These are phyloP conservation scores for Ectemnius continuus DNA, from an alignment of 2,888 invertebrate species.

Conservation along the genomic window DNA sequence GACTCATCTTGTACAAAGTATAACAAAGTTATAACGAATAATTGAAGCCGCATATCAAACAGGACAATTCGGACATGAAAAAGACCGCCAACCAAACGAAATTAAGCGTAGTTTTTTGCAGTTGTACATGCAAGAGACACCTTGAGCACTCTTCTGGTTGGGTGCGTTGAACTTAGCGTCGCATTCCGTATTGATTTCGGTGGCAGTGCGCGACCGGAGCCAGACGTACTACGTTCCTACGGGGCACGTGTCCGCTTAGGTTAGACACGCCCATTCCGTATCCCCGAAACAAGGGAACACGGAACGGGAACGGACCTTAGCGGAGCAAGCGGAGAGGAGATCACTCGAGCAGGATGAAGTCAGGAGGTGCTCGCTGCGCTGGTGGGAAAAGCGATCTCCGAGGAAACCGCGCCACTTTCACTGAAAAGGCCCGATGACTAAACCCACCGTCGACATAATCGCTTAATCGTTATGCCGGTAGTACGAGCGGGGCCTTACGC, in stretches of 20 bases:
- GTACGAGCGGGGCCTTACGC: slow-evolving; percentile 68
- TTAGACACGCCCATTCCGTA: slow-evolving; percentile 59
- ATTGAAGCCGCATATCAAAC: too few species aligned
- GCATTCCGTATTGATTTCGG: slow-evolving; percentile 73
- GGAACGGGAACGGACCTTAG: not conserved
- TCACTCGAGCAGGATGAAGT: too few species aligned
- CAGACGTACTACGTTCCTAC: slow-evolving; percentile 59
- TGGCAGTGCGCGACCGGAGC: slow-evolving; percentile 61
- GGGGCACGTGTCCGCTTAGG: slow-evolving; percentile 58
- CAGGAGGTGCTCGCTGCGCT: too few species aligned
- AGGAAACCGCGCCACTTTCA: slow-evolving; percentile 10
- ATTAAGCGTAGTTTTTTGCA: too few species aligned
- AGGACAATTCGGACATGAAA: too few species aligned
- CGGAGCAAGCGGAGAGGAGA: not conserved
- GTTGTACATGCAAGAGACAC: too few species aligned
- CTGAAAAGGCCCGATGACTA: slow-evolving; percentile 47
- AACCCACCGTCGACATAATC: slow-evolving; percentile 56
- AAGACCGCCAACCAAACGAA: too few species aligned
- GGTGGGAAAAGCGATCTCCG: slow-evolving; percentile 6
- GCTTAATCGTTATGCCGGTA: slow-evolving; percentile 67
- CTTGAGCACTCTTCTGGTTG: slow-evolving; percentile 54
- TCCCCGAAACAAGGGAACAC: slow-evolving; percentile 4
- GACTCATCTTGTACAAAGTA: too few species aligned
- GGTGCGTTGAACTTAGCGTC: slow-evolving; percentile 71
- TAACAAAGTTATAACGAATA: too few species aligned